Base-by-base conservation (phyloP, 2,113 vertebrate genomes). In the Dasyornis broadbenti region DNA sequence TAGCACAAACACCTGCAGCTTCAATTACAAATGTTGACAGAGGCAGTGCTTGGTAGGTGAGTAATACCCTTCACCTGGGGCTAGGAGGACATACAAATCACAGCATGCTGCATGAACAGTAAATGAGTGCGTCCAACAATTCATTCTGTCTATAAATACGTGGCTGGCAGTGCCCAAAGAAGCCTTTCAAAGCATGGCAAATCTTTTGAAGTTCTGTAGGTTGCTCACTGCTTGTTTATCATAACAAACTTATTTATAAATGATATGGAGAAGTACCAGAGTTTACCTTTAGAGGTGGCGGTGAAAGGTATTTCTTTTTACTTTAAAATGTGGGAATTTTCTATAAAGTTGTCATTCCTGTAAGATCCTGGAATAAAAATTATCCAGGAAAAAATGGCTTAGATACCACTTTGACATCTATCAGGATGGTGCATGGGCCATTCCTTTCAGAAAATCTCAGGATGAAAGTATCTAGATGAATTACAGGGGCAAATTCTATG, bases 61-160 rank as follows among this genome's bases (percentile, higher is more conserved):
- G 20, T 60, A 69, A 42, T 30, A 30, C 7, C 9, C 19, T 89
- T 82, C 44, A 71, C 13, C 24, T 39, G 45, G 13, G 77, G 17
- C 35, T 78, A 39, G 64, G 26, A 59, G 39, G 23, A 17, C 33
- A 13, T 24, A 28, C 52, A 81, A 60, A 84, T 79, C 26, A 24
- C 17, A 61, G 12, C 28, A 45, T 12, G 6, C 28, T 57, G 21
- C 30, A 4, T 63, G 44, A 70, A 44, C 0, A 0, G 18, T 57
- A 75, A 75, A 23, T 40, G 52, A n/a, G 8, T 0, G 2, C 57
- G 76, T 85, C 42, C 28, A 56, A 57, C 86, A 82, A 37, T 53
- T 45, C 28, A 13, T 26, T 61, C 39, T 54, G 7, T n/a, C 39
- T 81, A 2, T 35, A 42, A 40, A 50, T 50, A 75, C 21, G 31